Conservation (phyloP, 2,113 vertebrate genomes). For the Oncorhynchus kisutch region DNA sequence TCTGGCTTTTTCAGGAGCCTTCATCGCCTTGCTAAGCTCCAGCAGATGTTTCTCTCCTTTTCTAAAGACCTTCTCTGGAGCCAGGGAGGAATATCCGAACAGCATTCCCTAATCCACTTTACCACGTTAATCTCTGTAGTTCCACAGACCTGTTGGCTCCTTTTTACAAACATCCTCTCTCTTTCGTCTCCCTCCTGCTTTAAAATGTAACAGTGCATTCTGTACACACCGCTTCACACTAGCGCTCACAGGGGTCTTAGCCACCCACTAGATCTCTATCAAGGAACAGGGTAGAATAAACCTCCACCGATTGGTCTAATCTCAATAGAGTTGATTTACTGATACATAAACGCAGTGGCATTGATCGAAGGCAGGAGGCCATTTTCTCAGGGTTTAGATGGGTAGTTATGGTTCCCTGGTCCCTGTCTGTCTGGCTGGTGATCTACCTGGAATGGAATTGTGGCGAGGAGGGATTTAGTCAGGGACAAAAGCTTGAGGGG, state of each 20-base stretch:
- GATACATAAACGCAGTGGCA: constrained; percentile 68
- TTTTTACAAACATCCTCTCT: constrained; percentile 46
- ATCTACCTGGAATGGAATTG: not conserved
- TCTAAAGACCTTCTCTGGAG: constrained; percentile 70
- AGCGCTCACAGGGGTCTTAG: constrained; percentile 67
- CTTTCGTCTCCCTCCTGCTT: not conserved
- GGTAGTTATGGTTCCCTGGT: constrained; percentile 60
- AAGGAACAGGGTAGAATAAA: constrained; percentile 64
- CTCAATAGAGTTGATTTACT: constrained; percentile 64
- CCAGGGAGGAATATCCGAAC: constrained; percentile 71
- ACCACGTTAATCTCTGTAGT: constrained; percentile 68
- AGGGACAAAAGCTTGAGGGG: constrained; percentile 64
- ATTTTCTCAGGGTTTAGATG: constrained; percentile 40
- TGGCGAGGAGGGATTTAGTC: constrained; percentile 62
- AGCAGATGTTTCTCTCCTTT: constrained; percentile 72
- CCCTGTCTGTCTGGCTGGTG: not conserved
- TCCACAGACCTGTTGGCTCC: constrained; percentile 65
- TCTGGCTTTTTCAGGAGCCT: constrained; percentile 46
- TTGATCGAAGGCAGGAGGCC: constrained; percentile 58
- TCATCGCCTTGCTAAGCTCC: constrained; percentile 66
- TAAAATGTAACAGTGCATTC: not conserved
- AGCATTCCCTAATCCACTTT: constrained; percentile 72
- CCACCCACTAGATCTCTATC: constrained; percentile 60
- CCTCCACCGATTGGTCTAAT: constrained; percentile 48
- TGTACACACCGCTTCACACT: not conserved